Conservation (phyloP, 2,797 vertebrate genomes). For the Paramormyrops hopkinsi region DNA sequence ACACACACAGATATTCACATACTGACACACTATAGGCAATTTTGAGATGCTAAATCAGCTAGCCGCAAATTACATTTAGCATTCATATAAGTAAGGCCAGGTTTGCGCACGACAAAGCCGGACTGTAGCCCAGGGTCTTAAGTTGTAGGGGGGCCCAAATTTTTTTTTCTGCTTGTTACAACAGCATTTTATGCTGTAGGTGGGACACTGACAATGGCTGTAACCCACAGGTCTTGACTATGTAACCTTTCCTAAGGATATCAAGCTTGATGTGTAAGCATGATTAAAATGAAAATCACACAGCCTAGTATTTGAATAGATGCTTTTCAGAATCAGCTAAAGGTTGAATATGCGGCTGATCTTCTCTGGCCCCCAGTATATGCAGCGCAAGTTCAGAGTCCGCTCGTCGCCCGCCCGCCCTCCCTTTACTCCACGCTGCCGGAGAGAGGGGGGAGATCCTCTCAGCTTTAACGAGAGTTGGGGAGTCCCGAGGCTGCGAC, state of each 20-base stretch:
- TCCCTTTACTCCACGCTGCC: background rate
- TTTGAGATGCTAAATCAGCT: background rate
- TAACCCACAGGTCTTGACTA: background rate
- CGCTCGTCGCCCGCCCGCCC: background rate
- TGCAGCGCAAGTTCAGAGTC: background rate
- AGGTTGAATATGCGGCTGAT: background rate
- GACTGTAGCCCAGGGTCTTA: background rate
- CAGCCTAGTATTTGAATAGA: background rate
- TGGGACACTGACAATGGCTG: background rate
- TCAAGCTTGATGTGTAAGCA: background rate
- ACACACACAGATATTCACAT: background rate
- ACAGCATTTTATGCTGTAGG: background rate
- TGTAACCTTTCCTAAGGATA: background rate
- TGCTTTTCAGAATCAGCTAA: background rate
- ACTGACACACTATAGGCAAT: background rate
- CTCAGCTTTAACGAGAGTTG: slow-evolving; percentile 57
- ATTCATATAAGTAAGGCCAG: background rate
- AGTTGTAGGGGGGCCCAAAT: background rate
- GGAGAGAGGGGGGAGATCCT: slow-evolving; percentile 47
- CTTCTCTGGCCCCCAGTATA: background rate
- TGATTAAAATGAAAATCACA: background rate
- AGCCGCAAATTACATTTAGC: background rate
- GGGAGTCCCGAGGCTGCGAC: slow-evolving; percentile 54
- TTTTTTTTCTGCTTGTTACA: background rate
- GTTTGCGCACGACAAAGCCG: background rate